Base-by-base conservation (phyloP, 1,140 invertebrate species). In the Calliopsis andreniformis region DNA sequence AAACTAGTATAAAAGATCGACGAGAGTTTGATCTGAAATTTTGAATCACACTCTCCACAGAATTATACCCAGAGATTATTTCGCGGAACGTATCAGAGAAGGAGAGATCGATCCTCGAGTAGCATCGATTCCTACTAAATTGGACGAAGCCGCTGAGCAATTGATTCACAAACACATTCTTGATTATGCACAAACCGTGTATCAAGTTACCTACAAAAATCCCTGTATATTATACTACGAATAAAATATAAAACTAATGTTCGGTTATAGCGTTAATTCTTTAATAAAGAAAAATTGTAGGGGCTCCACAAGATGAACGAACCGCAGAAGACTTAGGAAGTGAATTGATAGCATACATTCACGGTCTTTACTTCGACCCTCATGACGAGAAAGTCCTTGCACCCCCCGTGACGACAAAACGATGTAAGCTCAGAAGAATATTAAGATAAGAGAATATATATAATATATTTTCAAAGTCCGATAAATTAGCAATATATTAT, bases 351-450 rank as follows among this genome's bases (percentile, higher is more conserved):
- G 58, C 39, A 6, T 84, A 88, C 58, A 76, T 86, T 42, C 61
- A 59, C 14, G 79, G 79, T n/a, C 73, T 88, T 53, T 88, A 87
- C 39, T 80, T 72, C 14, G 59, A 89, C 77, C 80, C 84, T n/a
- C 81, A 79, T 42, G 58, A 55, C 3, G 82, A 85, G 69, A 86
- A 83, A 77, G 43, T 81, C 47, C 76, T 86, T 8, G 80, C 84
- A 49, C 84, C 86, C 53, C 86, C 82, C n/a, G n/a, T 53, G 14
- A 87, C 87, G 25, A 49, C 80, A 10, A 88, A 87, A 81, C 63
- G 87, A 85, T 79, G 87, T 85, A 78, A 25, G 16, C 42, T 18
- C n/a, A n/a, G n/a, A n/a, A n/a, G n/a, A n/a, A n/a, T n/a, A n/a
- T n/a, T n/a, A n/a, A n/a, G n/a, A n/a, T n/a, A n/a, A n/a, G n/a